These are phyloP conservation scores for Drosophila siamana DNA, from an alignment of 2,888 invertebrate species.

Conservation along the genomic window DNA sequence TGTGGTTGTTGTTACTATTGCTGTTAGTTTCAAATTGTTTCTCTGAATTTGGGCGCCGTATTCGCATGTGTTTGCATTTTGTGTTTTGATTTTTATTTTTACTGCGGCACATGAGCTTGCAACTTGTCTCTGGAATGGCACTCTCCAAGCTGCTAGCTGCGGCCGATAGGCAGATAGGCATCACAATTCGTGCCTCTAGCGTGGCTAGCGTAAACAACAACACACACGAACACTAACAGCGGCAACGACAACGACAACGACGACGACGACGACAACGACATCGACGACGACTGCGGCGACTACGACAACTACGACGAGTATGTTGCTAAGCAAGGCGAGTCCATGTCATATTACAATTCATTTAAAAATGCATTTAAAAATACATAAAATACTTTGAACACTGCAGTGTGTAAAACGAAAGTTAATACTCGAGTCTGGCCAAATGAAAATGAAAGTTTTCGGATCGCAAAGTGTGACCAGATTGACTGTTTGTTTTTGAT, in stretches of 20 bases:
- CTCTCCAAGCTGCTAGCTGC: constrained; percentile 33
- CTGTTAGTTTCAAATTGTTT: constrained; percentile 55
- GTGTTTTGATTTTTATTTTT: constrained; percentile 69
- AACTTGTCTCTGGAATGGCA: constrained; percentile 48
- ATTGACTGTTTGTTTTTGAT: neutral
- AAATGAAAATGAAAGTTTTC: constrained; percentile 75
- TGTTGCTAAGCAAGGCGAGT: constrained; percentile 32
- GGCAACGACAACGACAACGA: neutral
- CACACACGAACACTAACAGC: constrained; percentile 5
- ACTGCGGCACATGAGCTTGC: constrained; percentile 76
- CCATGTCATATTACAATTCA: constrained; percentile 76
- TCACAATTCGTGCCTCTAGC: constrained; percentile 68
- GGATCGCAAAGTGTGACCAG: constrained; percentile 47
- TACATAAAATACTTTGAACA: constrained; percentile 59
- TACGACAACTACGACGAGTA: neutral
- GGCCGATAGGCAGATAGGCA: constrained; percentile 71
- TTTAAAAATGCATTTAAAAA: constrained; percentile 81
- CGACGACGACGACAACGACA: neutral
- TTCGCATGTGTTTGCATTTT: constrained; percentile 77
- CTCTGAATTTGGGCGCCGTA: constrained; percentile 60
- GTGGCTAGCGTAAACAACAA: too few species aligned
- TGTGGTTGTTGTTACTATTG: constrained; percentile 21
- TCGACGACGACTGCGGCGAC: neutral
- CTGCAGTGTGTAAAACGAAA: constrained; percentile 60
- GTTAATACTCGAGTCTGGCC: constrained; percentile 50